A percentile compares a stretch with the other conserved stretches of the same genome.
phyloP scores from a whole-genome alignment of 2,113 vertebrate species.

The Hirundichthys speculiger region DNA sequence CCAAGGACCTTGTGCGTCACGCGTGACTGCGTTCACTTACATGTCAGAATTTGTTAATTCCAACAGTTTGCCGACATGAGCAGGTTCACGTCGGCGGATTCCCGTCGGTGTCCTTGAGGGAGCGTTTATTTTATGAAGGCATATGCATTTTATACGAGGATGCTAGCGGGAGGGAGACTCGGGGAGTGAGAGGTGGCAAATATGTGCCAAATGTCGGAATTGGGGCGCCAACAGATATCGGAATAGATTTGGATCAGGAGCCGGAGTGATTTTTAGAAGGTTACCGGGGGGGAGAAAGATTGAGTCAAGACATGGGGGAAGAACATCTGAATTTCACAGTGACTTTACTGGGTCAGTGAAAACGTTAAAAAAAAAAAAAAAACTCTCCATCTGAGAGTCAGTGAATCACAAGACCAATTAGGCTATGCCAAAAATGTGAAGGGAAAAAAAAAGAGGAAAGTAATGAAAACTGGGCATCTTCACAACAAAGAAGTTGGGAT shows the following conservation, averaged over 20 bases:
- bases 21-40: conserved; percentile 37
- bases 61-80: conserved; percentile 40
- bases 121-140: conserved; percentile 50
- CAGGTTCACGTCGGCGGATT: conserved; percentile 59
- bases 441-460: too few relatives aligned
- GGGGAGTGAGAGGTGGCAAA: conserved; percentile 52
- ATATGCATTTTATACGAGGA: conserved; percentile 61
- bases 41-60: conserved; percentile 65
- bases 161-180: conserved; percentile 63
- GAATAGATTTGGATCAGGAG: conserved; percentile 57
- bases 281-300: conserved; percentile 55
- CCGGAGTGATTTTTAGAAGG: conserved; percentile 60
- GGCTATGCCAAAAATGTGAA: too few relatives aligned
- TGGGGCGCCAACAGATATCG: conserved; percentile 55
- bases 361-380: conserved; percentile 49
- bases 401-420: too few relatives aligned
- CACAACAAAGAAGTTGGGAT: too few relatives aligned
- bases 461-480: too few relatives aligned
- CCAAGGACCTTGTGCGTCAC: conserved; percentile 28
- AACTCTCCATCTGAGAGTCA: too few relatives aligned
- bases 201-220: conserved; percentile 58
- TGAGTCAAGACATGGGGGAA: conserved; percentile 39
- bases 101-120: conserved; percentile 44
- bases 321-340: conserved; percentile 55
- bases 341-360: conserved; percentile 65